A percentile compares a stretch with the other conserved stretches of the same genome.
phyloP scores from a whole-genome alignment of 2,888 invertebrate genomes.

The Calliopum simillimum region DNA sequence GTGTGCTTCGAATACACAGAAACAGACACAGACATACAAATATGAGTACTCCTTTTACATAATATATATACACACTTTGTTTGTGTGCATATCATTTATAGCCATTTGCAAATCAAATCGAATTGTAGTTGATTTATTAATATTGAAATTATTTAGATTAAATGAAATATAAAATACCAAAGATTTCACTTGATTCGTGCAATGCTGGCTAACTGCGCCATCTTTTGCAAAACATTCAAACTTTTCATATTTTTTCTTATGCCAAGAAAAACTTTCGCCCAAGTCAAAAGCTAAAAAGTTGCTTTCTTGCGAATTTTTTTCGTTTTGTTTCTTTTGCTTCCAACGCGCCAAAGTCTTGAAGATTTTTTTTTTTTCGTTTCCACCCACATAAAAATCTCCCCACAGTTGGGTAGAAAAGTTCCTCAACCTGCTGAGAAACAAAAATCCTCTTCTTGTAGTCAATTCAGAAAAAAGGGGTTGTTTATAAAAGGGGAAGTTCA shows the following conservation, averaged over 20 bases:
- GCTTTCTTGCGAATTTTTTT: conserved; percentile 4
- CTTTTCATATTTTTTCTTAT: background rate
- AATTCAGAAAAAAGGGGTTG: background rate
- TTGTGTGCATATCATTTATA: background rate
- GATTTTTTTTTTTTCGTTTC: background rate
- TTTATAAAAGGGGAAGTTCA: conserved; percentile 46
- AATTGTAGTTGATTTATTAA: background rate
- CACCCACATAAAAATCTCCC: conserved; percentile 2
- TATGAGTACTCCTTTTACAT: too few relatives aligned
- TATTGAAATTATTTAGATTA: too few relatives aligned
- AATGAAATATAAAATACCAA: too few relatives aligned
- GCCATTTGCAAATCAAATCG: background rate
- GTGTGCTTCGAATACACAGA: conserved; percentile 44
- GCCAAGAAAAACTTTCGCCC: background rate
- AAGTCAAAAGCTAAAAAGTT: conserved; percentile 6
- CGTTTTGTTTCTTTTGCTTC: background rate
- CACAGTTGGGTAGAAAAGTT: conserved; percentile 44
- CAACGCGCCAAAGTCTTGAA: conserved; percentile 2
- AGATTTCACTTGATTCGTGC: too few relatives aligned
- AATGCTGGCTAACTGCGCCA: conserved; percentile 11
- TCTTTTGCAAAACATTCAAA: conserved; percentile 10
- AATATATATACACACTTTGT: conserved; percentile 14
- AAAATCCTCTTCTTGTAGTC: background rate
- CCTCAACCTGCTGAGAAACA: conserved; percentile 41
- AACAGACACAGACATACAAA: background rate